phyloP scores from a whole-genome alignment of 2,797 vertebrate genomes.

The Parotocinclus haroldoi region DNA sequence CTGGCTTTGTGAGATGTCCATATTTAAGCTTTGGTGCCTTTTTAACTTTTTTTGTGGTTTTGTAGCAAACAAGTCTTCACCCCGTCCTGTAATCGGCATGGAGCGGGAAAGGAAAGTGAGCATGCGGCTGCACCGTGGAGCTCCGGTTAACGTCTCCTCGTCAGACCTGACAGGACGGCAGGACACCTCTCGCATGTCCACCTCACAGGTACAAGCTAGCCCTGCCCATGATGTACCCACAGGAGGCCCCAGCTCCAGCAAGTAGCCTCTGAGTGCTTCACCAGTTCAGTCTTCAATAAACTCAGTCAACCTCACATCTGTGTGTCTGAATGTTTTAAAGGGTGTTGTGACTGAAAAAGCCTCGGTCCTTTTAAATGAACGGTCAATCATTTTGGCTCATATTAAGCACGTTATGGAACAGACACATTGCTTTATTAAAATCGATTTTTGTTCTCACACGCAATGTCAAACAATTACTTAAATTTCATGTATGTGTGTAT shows the following conservation, averaged over 20 bases:
- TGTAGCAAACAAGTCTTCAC: constrained; percentile 86
- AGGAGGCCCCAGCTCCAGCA: not conserved
- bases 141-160: constrained; percentile 89
- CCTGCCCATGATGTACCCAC: not conserved
- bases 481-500: too few species aligned
- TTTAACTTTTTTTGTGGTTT: not conserved
- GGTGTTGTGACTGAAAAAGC: too few species aligned
- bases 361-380: too few species aligned
- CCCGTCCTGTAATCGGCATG: constrained; percentile 85
- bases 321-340: not conserved
- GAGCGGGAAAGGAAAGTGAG: constrained; percentile 94
- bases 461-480: too few species aligned
- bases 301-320: not conserved
- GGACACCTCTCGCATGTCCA: constrained; percentile 95
- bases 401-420: too few species aligned
- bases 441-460: too few species aligned
- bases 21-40: too few species aligned
- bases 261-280: not conserved
- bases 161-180: constrained; percentile 92
- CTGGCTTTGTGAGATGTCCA: too few species aligned
- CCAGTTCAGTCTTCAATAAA: constrained; percentile 3
- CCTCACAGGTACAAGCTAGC: constrained; percentile 82
- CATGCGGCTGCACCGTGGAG: constrained; percentile 90
- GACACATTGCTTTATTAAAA: too few species aligned
- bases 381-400: too few species aligned